These are phyloP conservation scores for Agrypnia vestita DNA, from an alignment of 1,140 invertebrate genomes.

Conservation along the genomic window DNA sequence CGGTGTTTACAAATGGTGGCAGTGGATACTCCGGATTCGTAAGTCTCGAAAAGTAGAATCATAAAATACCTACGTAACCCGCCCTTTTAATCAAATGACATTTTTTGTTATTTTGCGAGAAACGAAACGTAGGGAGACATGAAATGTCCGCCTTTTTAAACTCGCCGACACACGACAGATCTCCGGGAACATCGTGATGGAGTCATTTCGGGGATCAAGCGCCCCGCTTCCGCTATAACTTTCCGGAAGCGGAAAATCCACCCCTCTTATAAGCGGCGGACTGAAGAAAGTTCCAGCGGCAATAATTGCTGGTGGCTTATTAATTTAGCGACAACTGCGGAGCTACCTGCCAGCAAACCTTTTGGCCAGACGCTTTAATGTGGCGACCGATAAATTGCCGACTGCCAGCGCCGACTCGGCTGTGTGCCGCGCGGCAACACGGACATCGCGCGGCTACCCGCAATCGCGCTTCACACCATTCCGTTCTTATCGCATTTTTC, in stretches of 20 bases:
- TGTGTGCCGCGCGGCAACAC: background rate
- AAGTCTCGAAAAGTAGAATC: too few species aligned
- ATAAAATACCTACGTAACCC: too few species aligned
- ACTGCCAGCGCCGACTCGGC: background rate
- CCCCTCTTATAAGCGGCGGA: background rate
- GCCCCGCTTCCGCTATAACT: background rate
- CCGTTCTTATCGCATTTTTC: too few species aligned
- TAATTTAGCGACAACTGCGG: conserved; percentile 31
- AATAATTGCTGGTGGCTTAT: conserved; percentile 39
- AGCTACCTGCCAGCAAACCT: conserved; percentile 19
- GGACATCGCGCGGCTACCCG: background rate
- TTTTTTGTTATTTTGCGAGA: too few species aligned
- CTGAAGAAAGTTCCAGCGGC: background rate
- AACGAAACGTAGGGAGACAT: too few species aligned
- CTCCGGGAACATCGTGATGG: background rate
- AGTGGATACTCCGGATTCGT: too few species aligned
- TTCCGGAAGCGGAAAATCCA: background rate
- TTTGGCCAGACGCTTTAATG: conserved; percentile 44
- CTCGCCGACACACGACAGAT: background rate
- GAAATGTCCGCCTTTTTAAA: background rate
- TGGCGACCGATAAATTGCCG: conserved; percentile 51
- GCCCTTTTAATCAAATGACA: too few species aligned
- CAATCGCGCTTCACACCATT: too few species aligned
- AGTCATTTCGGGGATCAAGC: background rate
- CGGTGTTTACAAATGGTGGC: too few species aligned